These are phyloP conservation scores for Eurytoma adleriae DNA, from an alignment of 2,888 invertebrate species.

Conservation along the genomic window DNA sequence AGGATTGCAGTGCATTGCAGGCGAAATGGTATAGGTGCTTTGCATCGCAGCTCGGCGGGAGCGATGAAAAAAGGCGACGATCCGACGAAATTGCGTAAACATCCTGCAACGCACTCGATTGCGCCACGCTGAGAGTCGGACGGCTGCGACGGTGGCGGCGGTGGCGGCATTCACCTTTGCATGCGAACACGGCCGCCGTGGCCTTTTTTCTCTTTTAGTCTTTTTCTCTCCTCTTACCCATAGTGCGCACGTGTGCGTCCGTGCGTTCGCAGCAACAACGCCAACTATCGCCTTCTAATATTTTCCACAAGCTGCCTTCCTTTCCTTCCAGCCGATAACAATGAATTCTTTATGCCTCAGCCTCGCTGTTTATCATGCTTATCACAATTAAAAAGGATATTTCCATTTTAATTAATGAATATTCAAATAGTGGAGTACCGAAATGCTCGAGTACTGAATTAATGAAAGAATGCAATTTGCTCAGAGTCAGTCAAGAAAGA, in stretches of 20 bases:
- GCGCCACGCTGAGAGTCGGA: slow-evolving; percentile 60
- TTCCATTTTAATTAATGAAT: no score
- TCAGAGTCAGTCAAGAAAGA: no score
- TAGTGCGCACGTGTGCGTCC: neutral
- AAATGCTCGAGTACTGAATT: no score
- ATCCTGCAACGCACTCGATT: slow-evolving; percentile 71
- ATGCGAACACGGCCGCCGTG: slow-evolving; percentile 35
- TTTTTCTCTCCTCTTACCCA: neutral
- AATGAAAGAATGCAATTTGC: no score
- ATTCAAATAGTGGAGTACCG: no score
- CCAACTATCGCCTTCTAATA: no score
- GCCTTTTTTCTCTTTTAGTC: slow-evolving; percentile 24
- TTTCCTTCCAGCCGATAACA: no score
- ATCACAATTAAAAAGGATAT: neutral
- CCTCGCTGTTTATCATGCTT: neutral
- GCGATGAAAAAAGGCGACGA: slow-evolving; percentile 20
- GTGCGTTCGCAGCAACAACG: neutral
- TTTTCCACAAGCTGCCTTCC: no score
- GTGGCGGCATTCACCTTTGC: slow-evolving; percentile 64
- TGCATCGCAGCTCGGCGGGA: no score
- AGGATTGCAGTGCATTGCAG: no score
- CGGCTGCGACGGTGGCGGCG: slow-evolving; percentile 36
- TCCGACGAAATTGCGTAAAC: slow-evolving; percentile 72
- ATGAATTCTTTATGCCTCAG: no score
- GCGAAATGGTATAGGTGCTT: no score